Evolutionary conservation across 2,113 vertebrate genomes (phyloP), one percentile per base, ranked within the genome.

Genomic region (Peucedramus taeniatus): DNA sequence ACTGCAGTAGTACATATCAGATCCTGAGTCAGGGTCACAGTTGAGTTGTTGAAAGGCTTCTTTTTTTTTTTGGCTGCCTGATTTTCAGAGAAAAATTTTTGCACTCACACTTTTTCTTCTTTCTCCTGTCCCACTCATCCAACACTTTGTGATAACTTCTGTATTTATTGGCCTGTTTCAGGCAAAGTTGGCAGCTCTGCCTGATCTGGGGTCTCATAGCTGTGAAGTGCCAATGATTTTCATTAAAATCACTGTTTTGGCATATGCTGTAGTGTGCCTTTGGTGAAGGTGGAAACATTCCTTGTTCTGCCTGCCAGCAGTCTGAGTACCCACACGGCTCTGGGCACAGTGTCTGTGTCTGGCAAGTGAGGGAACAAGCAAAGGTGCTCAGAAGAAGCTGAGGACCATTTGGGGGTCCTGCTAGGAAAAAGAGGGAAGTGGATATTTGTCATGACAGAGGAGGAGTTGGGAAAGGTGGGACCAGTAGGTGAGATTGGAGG

Each of bases 301-400:
- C 26, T 83, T 31, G 4, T 27, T 28, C 40, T 76, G 30, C 45
- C n/a, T 93, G 88, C n/a, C 75, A 77, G 75, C 66, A n/a, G 15
- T 11, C 31, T 37, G 11, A 30, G 35, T 28, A 7, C 13, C 33
- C 31, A 1, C 2, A 2, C 0, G 0, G 60, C 80, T 69, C 77
- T 39, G 69, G 83, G 51, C 37, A 31, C 10, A 3, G 31, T 3
- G 0, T n/a, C 26, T 5, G 3, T 50, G 2, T 77, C 76, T 45
- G 31, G 50, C 27, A 59, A 66, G 26, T 7, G 50, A 57, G 30
- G 40, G 45, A 47, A 14, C 50, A 24, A 57, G 39, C 13, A 14
- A 35, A 76, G 7, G 42, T 20, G 24, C 37, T 13, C 35, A 54
- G 68, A 21, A 53, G 35, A 21, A 54, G 33, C 27, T 72, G 45